Evolutionary conservation across 1,140 invertebrate species (phyloP).

Genomic region (Mercenaria mercenaria): DNA sequence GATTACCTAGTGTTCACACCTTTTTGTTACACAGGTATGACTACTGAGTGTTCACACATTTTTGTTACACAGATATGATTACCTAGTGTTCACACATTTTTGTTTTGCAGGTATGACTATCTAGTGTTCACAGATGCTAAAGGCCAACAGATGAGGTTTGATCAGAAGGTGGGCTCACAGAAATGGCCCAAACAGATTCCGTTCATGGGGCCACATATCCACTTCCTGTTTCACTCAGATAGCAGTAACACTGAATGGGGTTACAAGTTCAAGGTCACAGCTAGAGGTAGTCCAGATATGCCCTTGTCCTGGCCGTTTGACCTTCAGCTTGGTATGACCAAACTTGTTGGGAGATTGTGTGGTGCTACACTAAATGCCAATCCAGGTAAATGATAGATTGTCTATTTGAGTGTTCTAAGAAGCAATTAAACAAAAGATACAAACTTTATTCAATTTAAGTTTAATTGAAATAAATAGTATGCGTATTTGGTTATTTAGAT

Average conservation of each 20-base stretch:
- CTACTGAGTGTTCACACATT: no score
- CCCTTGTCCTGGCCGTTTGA: constrained; percentile 84
- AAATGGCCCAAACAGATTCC: constrained; percentile 83
- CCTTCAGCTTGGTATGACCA: constrained; percentile 81
- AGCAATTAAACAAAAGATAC: no score
- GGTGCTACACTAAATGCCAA: constrained; percentile 82
- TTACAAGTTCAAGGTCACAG: constrained; percentile 85
- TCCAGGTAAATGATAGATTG: constrained; percentile 73
- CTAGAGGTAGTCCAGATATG: constrained; percentile 83
- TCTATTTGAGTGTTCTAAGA: not conserved
- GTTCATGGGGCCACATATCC: constrained; percentile 83
- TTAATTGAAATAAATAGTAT: no score
- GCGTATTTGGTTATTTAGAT: no score
- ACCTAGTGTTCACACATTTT: no score
- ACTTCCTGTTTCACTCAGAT: constrained; percentile 85
- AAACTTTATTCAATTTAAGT: no score
- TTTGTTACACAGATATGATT: no score
- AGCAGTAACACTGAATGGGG: constrained; percentile 86
- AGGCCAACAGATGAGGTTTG: constrained; percentile 82
- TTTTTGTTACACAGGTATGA: no score
- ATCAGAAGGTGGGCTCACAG: constrained; percentile 83
- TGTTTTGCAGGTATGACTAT: constrained; percentile 83
- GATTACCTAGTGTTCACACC: no score
- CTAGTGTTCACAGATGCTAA: constrained; percentile 84
- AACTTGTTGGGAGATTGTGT: constrained; percentile 83